These are phyloP conservation scores for Anneissia japonica DNA, from an alignment of 35 echinoderm and acorn worm genomes.

Conservation along the genomic window DNA sequence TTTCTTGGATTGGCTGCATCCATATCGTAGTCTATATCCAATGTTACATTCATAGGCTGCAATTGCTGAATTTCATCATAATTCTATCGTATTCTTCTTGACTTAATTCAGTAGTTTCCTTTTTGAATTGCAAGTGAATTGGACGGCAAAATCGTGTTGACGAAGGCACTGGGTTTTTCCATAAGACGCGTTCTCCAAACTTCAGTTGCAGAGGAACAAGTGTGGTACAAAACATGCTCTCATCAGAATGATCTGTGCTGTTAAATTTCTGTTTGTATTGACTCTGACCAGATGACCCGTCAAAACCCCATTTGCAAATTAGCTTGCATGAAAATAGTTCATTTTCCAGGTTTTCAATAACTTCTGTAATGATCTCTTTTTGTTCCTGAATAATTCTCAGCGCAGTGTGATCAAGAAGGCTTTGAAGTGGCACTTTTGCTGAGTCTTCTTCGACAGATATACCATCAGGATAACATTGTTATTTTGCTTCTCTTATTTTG, in stretches of 20 bases:
- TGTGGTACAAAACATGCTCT: conserved; percentile 40
- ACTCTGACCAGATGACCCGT: conserved; percentile 43
- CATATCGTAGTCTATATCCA: conserved; percentile 29
- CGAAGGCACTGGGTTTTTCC: conserved; percentile 38
- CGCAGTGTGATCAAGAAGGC: conserved; percentile 55
- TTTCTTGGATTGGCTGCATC: conserved; percentile 16
- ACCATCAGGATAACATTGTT: conserved; percentile 20
- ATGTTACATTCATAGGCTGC: conserved; percentile 20
- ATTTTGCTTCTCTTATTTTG: conserved; percentile 28
- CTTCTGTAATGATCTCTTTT: conserved; percentile 38
- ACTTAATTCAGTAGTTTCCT: conserved; percentile 33
- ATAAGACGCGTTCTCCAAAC: conserved; percentile 14
- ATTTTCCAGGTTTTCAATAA: conserved; percentile 14
- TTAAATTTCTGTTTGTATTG: conserved; percentile 39
- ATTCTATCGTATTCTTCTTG: not conserved
- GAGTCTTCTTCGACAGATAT: conserved; percentile 12
- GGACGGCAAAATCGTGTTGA: conserved; percentile 31
- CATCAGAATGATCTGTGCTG: conserved; percentile 7
- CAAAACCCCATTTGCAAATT: conserved; percentile 52
- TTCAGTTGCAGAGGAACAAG: conserved; percentile 42
- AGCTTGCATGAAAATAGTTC: conserved; percentile 31
- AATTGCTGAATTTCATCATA: conserved; percentile 15
- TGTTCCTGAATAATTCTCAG: conserved; percentile 39
- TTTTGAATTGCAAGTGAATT: conserved; percentile 33
- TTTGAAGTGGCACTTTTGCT: conserved; percentile 35